Evolutionary conservation across 2,888 invertebrate genomes (phyloP), one percentile per base, ranked within the genome.

Genomic region (Sphaerophoria taeniata): DNA sequence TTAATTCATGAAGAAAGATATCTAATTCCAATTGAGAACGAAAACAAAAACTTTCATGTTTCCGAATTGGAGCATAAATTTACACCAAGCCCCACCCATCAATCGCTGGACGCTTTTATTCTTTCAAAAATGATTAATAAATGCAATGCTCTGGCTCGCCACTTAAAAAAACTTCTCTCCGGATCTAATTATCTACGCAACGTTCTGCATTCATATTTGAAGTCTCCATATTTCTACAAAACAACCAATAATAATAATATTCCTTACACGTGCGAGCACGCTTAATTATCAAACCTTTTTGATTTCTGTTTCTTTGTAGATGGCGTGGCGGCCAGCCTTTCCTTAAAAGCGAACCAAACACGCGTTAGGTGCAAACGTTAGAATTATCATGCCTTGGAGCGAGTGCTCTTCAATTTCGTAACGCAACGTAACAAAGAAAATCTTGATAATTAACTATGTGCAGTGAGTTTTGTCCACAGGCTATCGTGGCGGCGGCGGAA

Each of bases 261-360:
- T 73, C 77, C 69, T 69, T 34, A 60, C 83, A 79, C 79, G 67
- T 75, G 75, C 53, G 71, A 84, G 67, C 71, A 14, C 67, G 43
- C 34, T 61, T 47, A 56, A 75, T 81, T 75, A 71, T 47, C 24
- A 34, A 55, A 51, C 71, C 65, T 34, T 65, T 24, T 36, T 12
- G 43, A 2, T 24, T 24, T 24, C 24, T 24, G 24, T 24, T 24
- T 24, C 24, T 24, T 1, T 24, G 24, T 24, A 24, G 24, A 24
- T 24, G 24, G 24, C 24, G 51, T 45, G 55, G 12, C 9, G 45
- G 34, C 11, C 53, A 53, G 9, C 53, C n/a, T 31, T 11, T 39
- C 56, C 33, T 34, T 36, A 53, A 67, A 39, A 39, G 24, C 39
- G 39, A 39, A 39, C 43, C 49, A 34, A 43, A 53, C 53, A 9